These are phyloP conservation scores for Malurus melanocephalus DNA, from an alignment of 2,113 vertebrate genomes.

Conservation along the genomic window DNA sequence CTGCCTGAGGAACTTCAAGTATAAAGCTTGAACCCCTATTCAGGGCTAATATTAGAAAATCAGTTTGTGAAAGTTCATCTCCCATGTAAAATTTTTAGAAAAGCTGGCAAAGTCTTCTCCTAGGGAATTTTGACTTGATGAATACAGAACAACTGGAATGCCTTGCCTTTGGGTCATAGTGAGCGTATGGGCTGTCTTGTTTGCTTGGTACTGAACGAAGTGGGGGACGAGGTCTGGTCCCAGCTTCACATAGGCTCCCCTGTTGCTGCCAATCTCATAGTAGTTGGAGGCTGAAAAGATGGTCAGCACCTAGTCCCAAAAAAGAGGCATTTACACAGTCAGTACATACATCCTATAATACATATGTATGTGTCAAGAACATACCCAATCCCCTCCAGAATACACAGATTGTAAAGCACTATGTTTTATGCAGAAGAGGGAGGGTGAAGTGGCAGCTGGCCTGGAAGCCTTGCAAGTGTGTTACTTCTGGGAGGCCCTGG, in stretches of 20 bases:
- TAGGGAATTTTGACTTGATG: not conserved
- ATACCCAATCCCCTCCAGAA: rapidly evolving
- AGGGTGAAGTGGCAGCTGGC: not conserved
- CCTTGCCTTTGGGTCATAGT: constrained; percentile 89
- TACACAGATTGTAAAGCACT: not conserved
- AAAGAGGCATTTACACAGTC: not conserved
- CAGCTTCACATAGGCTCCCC: constrained; percentile 89
- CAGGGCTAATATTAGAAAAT: not conserved
- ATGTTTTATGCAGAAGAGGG: not conserved
- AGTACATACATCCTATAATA: not conserved
- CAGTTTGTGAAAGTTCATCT: not conserved
- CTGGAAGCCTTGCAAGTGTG: not conserved
- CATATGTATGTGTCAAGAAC: not conserved
- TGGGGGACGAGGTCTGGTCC: constrained; percentile 85
- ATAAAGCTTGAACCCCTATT: not conserved
- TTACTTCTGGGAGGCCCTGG: rapidly evolving
- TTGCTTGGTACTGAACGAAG: constrained; percentile 88
- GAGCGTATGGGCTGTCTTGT: constrained; percentile 75
- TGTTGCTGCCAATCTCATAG: constrained; percentile 91
- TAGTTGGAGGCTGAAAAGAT: constrained; percentile 98
- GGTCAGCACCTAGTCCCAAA: constrained; percentile 83
- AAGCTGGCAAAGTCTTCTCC: not conserved
- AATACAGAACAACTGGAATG: not conserved
- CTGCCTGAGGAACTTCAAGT: not conserved
- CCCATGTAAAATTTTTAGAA: not conserved